Percentiles rank a stretch among this genome's conserved stretches.
Conservation (phyloP, 2,113 vertebrate genomes). For the Anoura caudifer region DNA sequence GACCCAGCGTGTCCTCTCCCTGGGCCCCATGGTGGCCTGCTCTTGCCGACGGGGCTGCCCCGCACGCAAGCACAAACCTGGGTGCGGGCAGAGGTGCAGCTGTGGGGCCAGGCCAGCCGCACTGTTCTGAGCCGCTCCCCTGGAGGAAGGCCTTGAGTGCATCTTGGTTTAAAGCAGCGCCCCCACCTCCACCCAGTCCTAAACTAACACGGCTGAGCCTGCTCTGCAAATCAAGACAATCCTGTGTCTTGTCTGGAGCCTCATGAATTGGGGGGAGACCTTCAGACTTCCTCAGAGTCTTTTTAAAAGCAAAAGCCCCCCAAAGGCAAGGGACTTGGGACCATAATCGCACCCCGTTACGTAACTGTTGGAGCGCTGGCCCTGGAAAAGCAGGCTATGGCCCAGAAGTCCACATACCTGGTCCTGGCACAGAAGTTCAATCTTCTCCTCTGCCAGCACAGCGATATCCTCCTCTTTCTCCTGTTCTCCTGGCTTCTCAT, state of each 20-base stretch:
- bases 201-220: background rate
- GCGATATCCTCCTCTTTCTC: conserved; percentile 98
- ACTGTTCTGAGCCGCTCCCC: background rate
- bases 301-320: background rate
- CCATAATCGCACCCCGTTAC: background rate
- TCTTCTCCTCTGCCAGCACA: conserved; percentile 98
- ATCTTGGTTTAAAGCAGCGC: background rate
- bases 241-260: background rate
- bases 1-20: background rate
- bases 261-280: background rate
- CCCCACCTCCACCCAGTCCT: background rate
- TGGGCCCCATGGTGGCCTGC: background rate
- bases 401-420: conserved; percentile 82
- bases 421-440: conserved; percentile 98
- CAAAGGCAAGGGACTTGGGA: background rate
- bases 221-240: background rate
- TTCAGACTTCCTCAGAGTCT: background rate
- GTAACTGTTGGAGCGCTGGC: background rate
- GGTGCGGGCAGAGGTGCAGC: background rate
- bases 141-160: background rate
- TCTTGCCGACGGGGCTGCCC: background rate
- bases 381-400: background rate
- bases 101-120: background rate
- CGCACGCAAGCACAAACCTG: fast-evolving
- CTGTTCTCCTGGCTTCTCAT: conserved; percentile 94